Evolutionary conservation across 2,888 invertebrate genomes (phyloP), one percentile per base, ranked within the genome.

Genomic region (Aspidiotus destructor): DNA sequence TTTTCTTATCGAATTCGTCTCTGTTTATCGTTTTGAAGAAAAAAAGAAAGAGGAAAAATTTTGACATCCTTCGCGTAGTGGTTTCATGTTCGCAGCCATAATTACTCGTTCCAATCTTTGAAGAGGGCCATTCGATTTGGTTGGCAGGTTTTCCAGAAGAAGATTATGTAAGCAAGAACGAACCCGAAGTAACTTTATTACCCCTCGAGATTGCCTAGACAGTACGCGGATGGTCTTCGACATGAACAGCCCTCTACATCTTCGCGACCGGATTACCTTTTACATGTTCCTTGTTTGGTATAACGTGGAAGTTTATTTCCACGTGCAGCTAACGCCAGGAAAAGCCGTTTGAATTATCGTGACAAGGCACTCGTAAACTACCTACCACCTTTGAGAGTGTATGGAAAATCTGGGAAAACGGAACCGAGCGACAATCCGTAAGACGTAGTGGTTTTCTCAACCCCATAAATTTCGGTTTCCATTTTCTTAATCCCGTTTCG

Each of bases 401-500:
- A n/a, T 41, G 42, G 42, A 48, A 65, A 65, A 58, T 65, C 65
- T 65, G 65, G 15, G 55, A 40, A 48, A 58, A 58, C 17, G 17
- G 58, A 57, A 58, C 65, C 42, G n/a, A 42, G 65, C 65, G 65
- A 65, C 58, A 65, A 65, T 65, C 57, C 41, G 65, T 17, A 65
- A 65, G 55, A 65, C 15, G 55, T 54, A 5, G 64, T 54, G 65
- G 13, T 61, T 42, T 17, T 15, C 16, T 57, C 58, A 42, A 65
- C 44, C 48, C 65, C 65, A 65, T 65, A 65, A 65, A 65, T 65
- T 55, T 44, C 65, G 44, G 17, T 48, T 48, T 65, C 58, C 65
- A 58, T 65, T 65, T 65, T 65, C 65, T 65, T 65, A 65, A 65
- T 65, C 65, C 65, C 42, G 65, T 58, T 58, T 65, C 58, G 13